Percentiles rank a stretch among this genome's conserved stretches.
These are phyloP conservation scores for Euwallacea similis DNA, from an alignment of 1,140 invertebrate species.

Conservation along the genomic window DNA sequence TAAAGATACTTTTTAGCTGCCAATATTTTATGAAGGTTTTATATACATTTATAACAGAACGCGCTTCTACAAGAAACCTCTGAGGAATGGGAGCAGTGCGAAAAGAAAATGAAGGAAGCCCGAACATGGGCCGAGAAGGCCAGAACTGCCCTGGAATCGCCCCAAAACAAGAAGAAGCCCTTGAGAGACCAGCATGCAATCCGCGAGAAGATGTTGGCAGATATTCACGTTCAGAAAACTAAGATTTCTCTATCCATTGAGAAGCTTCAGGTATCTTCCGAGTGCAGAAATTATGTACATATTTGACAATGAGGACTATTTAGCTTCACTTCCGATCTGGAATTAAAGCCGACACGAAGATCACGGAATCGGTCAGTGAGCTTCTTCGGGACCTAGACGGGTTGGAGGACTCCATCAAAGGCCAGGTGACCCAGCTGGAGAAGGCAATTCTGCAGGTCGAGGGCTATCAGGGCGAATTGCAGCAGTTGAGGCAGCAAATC, in stretches of 20 bases:
- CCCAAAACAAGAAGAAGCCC: conserved; percentile 81
- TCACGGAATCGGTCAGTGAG: conserved; percentile 71
- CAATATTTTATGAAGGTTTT: not conserved
- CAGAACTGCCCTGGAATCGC: conserved; percentile 72
- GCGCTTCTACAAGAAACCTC: conserved; percentile 86
- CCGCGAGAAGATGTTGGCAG: conserved; percentile 83
- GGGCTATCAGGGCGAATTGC: conserved; percentile 85
- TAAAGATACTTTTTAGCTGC: not conserved
- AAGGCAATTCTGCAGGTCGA: conserved; percentile 83
- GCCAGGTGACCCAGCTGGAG: conserved; percentile 73
- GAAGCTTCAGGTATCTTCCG: conserved; percentile 73
- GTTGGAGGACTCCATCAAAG: conserved; percentile 66
- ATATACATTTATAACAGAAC: conserved; percentile 60
- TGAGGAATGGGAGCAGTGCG: conserved; percentile 95
- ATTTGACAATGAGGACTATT: not conserved
- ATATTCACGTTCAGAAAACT: conserved; percentile 86
- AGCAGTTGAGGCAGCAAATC: conserved; percentile 78
- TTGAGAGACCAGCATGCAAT: conserved; percentile 81
- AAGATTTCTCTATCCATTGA: conserved; percentile 91
- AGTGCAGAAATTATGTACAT: not conserved
- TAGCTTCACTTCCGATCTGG: conserved; percentile 86
- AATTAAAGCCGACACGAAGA: conserved; percentile 75
- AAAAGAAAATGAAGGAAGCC: conserved; percentile 89
- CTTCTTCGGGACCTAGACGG: conserved; percentile 69
- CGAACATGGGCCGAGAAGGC: conserved; percentile 87